These are phyloP conservation scores for Nasonia longicornis DNA, from an alignment of 1,140 invertebrate genomes.

Conservation along the genomic window DNA sequence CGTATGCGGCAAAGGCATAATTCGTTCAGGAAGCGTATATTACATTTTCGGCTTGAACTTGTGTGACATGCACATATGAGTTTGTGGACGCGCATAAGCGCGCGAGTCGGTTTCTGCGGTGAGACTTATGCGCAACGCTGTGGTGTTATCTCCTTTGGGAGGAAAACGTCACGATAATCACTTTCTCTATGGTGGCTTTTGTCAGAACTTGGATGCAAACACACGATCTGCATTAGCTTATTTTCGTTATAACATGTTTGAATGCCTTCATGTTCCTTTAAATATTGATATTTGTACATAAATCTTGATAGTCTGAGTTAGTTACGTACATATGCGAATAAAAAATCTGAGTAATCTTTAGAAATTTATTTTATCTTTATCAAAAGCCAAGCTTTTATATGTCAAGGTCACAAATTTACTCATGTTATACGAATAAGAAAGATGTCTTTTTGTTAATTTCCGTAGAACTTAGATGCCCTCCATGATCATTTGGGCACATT, in stretches of 20 bases:
- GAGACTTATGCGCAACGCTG: not conserved
- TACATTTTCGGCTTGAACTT: not conserved
- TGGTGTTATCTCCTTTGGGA: not conserved
- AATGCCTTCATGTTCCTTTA: no score
- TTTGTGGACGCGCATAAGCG: not conserved
- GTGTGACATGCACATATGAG: conserved; percentile 9
- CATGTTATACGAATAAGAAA: no score
- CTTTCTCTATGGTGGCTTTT: not conserved
- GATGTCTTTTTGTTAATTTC: not conserved
- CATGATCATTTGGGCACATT: conserved; percentile 93
- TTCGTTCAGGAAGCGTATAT: not conserved
- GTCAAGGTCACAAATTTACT: no score
- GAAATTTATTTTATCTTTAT: no score
- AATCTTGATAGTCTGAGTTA: no score
- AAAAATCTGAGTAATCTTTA: no score
- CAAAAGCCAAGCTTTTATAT: no score
- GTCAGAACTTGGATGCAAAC: not conserved
- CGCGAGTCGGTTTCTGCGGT: conserved; percentile 1
- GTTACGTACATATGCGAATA: no score
- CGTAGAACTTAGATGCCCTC: conserved; percentile 90
- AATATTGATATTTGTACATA: no score
- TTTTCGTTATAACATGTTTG: no score
- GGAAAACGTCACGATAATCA: not conserved
- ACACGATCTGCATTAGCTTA: not conserved
- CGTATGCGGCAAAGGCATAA: not conserved